Base-by-base conservation (phyloP, 2,888 invertebrate genomes). In the Clunio marinus region DNA sequence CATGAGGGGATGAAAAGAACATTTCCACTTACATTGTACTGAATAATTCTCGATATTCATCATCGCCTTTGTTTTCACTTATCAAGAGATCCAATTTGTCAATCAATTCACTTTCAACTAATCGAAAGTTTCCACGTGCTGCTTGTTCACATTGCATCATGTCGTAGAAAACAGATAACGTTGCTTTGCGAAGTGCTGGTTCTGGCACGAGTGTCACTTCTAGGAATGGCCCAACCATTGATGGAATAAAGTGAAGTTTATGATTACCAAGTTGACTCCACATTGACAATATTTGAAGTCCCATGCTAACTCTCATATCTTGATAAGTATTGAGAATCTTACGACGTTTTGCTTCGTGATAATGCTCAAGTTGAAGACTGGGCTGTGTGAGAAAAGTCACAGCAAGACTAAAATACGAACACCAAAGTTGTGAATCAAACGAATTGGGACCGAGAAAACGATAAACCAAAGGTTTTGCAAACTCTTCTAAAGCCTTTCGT, bases 151-250 rank as follows among this genome's bases (percentile, higher is more conserved):
- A 92, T 72, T 95, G 92, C 91, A 97, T 96, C 84, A 97, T 90
- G 73, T 96, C 93, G 74, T 93, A 96, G 73, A 96, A 90, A 55
- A 96, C 93, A 5, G 93, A 92, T 10, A 96, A 79, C 0, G 95
- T 96, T 0, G 93, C 93, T 72, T 93, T 89, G 0, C 96, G 84
- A 5, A 97, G 77, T 72, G 91, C 89, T 37, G 85, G 85, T 74
- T 94, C 92, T 0, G 91, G 91, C 3, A 96, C 93, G 32, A 96
- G 81, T 0, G 96, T 96, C 2, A 96, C 93, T 79, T 96, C 93
- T 46, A 97, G 82, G 73, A 96, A 90, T 0, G 94, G 95, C 0
- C 95, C 95, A 5, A 96, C 94, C 84, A 96, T 92, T 0, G 89
- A 88, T 0, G 95, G 94, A 71, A 96, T 91, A 73, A 96, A 90